phyloP scores from a whole-genome alignment of 2,888 invertebrate species.

The Lissonota sp. region DNA sequence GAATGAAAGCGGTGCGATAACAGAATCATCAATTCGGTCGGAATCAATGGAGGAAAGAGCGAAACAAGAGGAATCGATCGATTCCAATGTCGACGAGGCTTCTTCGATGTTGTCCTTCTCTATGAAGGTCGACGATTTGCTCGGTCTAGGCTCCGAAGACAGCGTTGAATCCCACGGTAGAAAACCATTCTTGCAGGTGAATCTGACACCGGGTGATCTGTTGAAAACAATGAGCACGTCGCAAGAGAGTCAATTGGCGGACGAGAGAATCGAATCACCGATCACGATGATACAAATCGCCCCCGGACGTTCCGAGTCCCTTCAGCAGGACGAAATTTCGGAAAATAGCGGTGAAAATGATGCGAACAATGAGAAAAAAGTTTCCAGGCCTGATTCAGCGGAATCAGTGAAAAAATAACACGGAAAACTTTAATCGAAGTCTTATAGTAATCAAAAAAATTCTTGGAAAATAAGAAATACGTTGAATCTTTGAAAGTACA shows the following conservation, averaged over 20 bases:
- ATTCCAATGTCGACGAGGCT: constrained; percentile 56
- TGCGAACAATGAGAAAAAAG: constrained; percentile 5
- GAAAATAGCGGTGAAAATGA: constrained; percentile 40
- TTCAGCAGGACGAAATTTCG: constrained; percentile 47
- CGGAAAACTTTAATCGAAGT: constrained; percentile 14
- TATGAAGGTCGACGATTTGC: constrained; percentile 68
- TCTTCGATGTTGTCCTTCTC: constrained; percentile 67
- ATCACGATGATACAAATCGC: constrained; percentile 73
- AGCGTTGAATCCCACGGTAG: constrained; percentile 2
- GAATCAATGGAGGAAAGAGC: constrained; percentile 20
- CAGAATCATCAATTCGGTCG: not conserved
- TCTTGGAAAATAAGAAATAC: not conserved
- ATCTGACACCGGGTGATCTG: constrained; percentile 59
- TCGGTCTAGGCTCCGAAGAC: constrained; percentile 67
- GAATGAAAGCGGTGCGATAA: not conserved
- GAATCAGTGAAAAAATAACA: constrained; percentile 32
- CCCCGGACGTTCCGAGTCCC: constrained; percentile 61
- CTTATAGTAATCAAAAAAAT: constrained; percentile 42
- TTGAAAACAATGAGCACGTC: constrained; percentile 63
- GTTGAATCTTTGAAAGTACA: no score
- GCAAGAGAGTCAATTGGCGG: constrained; percentile 66
- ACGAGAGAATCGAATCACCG: constrained; percentile 68
- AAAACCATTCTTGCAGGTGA: constrained; percentile 62
- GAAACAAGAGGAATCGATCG: constrained; percentile 20
- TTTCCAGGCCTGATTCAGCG: not conserved